These are phyloP conservation scores for Tetrax tetrax DNA, from an alignment of 2,113 vertebrate genomes.

Conservation along the genomic window DNA sequence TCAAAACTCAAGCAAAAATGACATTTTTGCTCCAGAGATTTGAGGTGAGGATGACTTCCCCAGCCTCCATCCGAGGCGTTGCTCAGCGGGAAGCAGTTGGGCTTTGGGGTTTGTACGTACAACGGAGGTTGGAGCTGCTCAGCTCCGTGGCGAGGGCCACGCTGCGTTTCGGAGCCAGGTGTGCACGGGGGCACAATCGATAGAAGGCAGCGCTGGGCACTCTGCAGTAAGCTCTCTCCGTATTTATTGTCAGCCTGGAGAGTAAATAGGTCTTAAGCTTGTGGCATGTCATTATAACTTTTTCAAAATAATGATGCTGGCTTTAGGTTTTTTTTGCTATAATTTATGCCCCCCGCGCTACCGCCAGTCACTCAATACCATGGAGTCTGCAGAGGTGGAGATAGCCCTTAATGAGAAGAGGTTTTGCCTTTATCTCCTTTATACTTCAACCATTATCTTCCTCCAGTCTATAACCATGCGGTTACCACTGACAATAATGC, in stretches of 20 bases:
- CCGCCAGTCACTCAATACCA: slow-evolving; percentile 88
- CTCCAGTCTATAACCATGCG: slow-evolving; percentile 96
- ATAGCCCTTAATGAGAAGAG: slow-evolving; percentile 99
- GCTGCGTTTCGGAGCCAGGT: background rate
- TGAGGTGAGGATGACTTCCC: background rate
- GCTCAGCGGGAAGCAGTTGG: rapidly evolving
- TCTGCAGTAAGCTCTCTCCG: background rate
- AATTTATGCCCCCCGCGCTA: slow-evolving; percentile 89
- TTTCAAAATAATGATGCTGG: slow-evolving; percentile 61
- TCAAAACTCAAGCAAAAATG: background rate
- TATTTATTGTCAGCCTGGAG: slow-evolving; percentile 58
- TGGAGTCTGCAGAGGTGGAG: slow-evolving; percentile 93
- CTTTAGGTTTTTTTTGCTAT: slow-evolving; percentile 76
- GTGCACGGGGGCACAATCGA: background rate
- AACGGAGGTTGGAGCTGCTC: rapidly evolving
- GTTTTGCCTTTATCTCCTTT: slow-evolving; percentile 94
- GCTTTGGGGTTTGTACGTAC: background rate
- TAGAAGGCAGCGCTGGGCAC: slow-evolving; percentile 20
- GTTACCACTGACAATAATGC: slow-evolving; percentile 96
- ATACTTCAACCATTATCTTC: slow-evolving; percentile 96
- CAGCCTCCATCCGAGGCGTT: background rate
- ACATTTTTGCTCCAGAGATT: background rate
- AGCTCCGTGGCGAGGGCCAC: background rate
- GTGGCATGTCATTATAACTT: slow-evolving; percentile 72
- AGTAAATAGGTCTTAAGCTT: slow-evolving; percentile 71